phyloP scores from a whole-genome alignment of 2,888 invertebrate genomes.

The Agrilus mali region DNA sequence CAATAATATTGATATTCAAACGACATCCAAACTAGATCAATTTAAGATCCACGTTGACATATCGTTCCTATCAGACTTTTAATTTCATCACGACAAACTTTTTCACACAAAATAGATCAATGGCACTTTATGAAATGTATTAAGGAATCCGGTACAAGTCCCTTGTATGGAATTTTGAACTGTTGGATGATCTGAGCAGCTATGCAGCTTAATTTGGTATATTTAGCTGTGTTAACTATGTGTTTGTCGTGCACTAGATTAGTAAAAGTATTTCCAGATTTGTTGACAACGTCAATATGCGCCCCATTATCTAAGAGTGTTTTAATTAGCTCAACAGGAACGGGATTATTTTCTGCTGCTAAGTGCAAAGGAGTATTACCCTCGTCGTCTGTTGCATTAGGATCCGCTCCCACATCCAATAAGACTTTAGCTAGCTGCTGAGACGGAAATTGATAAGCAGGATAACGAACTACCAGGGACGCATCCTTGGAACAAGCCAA shows the following conservation, averaged over 20 bases:
- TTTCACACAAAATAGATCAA: slow-evolving; percentile 17
- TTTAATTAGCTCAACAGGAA: slow-evolving; percentile 56
- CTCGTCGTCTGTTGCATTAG: slow-evolving; percentile 64
- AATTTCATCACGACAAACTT: not conserved
- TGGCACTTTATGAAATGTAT: slow-evolving; percentile 56
- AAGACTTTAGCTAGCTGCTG: slow-evolving; percentile 54
- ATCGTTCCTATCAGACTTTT: not conserved
- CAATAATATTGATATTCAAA: too few species aligned
- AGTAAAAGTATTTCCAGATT: slow-evolving; percentile 63
- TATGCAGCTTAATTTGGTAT: slow-evolving; percentile 72
- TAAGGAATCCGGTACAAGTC: slow-evolving; percentile 58
- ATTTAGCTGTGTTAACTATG: slow-evolving; percentile 62
- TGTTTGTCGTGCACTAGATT: slow-evolving; percentile 51
- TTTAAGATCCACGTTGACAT: too few species aligned
- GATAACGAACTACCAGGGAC: slow-evolving; percentile 52
- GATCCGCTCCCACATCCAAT: slow-evolving; percentile 70
- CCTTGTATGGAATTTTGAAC: slow-evolving; percentile 53
- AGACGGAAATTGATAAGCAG: slow-evolving; percentile 59
- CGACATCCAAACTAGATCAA: too few species aligned
- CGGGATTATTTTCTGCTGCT: slow-evolving; percentile 60
- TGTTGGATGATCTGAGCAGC: slow-evolving; percentile 71
- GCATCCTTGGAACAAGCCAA: slow-evolving; percentile 73
- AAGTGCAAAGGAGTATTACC: slow-evolving; percentile 85
- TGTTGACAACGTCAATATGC: slow-evolving; percentile 72
- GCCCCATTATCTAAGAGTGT: slow-evolving; percentile 69